Evolutionary conservation across 2,797 vertebrate species (phyloP), one percentile per base, ranked within the genome.

Genomic region (Meda fulgida): DNA sequence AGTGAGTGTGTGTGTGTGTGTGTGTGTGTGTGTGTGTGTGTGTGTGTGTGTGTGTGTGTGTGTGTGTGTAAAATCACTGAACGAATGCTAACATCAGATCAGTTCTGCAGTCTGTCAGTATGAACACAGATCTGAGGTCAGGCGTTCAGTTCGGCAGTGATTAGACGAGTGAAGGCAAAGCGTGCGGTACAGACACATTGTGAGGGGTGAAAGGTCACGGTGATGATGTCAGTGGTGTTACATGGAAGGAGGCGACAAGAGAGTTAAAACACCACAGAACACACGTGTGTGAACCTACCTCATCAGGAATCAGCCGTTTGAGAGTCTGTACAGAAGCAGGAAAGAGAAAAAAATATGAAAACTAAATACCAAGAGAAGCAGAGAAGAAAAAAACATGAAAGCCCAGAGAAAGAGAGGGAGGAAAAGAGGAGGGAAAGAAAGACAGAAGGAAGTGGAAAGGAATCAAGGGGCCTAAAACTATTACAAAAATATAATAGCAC

Each of bases 301-400:
- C 95, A 91, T 96, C 95, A 85, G 94, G 95, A 94, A 96, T 93
- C 89, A 95, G 94, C 88, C 95, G 90, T 91, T 96, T 96, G 92
- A 96, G 92, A 87, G 94, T 96, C 95, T 96, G 92, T 83, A 83
- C 46, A 86, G 75, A 13, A 23, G 38, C 51, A 87, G 78, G 40
- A 83, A 66, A 78, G 63, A 83, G 26, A 65, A 65, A 31, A 82
- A 31, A 71, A 40, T 6, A 84, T 79, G 65, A 85, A 69, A 66
- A 87, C 26, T 16, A 78, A 48, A 58, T n/a, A n/a, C 70, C 75
- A 8, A 46, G 51, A 26, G 43, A 53, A 53, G 71, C 48, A 82
- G 36, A 89, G 19, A 79, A 63, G 10, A 34, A 2, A 75, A 26
- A 58, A n/a, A 21, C 2, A 75, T 23, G 19, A 82, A 23, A 13